Evolutionary conservation across 92 coral and sea anemone genomes (phyloP), one percentile per base, ranked within the genome.

Genomic region (Montipora capitata): DNA sequence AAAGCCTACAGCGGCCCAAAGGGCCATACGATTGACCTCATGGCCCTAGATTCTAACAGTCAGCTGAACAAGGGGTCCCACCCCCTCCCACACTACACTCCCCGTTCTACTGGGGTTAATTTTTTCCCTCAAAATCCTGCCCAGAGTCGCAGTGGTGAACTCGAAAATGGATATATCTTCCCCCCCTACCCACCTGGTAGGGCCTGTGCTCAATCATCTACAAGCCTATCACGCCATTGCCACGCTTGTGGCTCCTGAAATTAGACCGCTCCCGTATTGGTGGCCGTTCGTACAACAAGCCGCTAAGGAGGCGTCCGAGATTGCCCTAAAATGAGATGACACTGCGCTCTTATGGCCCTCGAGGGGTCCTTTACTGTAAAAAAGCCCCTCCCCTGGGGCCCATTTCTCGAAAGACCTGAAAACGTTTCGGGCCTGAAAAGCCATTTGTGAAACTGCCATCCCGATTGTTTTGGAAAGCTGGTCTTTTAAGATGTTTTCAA

Each of bases 11-110:
- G 86, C 0, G 84, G 82, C 40, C 64, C 18, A 7, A 35, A 45
- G 56, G 77, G 67, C 35, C 87, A 86, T 48, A 86, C 91, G 43
- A 77, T 86, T 40, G 91, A 86, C 85, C 85, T 79, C 63, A 80
- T 48, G 89, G 89, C 89, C 27, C 38, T 77, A 39, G 83, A 61
- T 40, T 85, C 86, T 4, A 74, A 77, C 57, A 58, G 56, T 62
- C 58, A 27, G 18, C 38, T 64, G 40, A 40, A 64, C 70, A 64
- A 64, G 70, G 70, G 10, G 70, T 16, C 38, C 40, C 42, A 15
- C 10, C 56, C 42, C 11, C 52, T 66, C 11, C 77, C 78, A 12
- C 85, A 75, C 69, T 86, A 75, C 68, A 64, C 90, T 38, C 86
- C 90, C 4, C 7, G 16, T 58, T 43, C 90, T 3, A 20, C 43